Percentiles rank a stretch among this genome's conserved stretches.
Conservation (phyloP, 2,113 vertebrate genomes). For the Pomatostomus ruficeps region DNA sequence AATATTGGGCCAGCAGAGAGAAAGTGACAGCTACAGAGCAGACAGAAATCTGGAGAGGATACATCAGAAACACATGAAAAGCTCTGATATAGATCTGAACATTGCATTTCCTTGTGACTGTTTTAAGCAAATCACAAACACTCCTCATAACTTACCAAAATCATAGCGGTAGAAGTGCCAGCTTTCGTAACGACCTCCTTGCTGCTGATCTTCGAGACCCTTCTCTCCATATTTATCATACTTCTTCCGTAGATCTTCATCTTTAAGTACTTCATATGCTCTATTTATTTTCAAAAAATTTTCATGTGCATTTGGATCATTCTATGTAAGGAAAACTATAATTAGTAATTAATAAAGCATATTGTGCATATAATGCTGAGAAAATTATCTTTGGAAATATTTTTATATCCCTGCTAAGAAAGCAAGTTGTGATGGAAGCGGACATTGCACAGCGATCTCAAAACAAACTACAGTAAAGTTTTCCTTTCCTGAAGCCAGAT, state of each 20-base stretch:
- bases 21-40: neutral
- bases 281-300: slow-evolving; percentile 94
- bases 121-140: neutral
- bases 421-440: neutral
- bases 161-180: slow-evolving; percentile 96
- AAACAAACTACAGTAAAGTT: neutral
- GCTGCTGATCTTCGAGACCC: slow-evolving; percentile 87
- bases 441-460: neutral
- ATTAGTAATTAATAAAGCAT: neutral
- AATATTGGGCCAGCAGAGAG: neutral
- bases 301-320: slow-evolving; percentile 87
- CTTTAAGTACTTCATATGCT: slow-evolving; percentile 97
- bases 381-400: neutral
- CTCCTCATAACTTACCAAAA: slow-evolving; percentile 77
- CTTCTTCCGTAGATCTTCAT: slow-evolving; percentile 94
- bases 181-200: slow-evolving; percentile 91
- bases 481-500: neutral
- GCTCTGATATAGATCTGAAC: neutral
- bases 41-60: neutral
- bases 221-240: slow-evolving; percentile 98
- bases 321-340: slow-evolving; percentile 71
- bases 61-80: neutral
- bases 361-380: neutral
- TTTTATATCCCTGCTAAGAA: neutral
- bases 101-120: neutral